A percentile compares a stretch with the other conserved stretches of the same genome.
These are phyloP conservation scores for Anthoscopus minutus DNA, from an alignment of 2,113 vertebrate species.

Conservation along the genomic window DNA sequence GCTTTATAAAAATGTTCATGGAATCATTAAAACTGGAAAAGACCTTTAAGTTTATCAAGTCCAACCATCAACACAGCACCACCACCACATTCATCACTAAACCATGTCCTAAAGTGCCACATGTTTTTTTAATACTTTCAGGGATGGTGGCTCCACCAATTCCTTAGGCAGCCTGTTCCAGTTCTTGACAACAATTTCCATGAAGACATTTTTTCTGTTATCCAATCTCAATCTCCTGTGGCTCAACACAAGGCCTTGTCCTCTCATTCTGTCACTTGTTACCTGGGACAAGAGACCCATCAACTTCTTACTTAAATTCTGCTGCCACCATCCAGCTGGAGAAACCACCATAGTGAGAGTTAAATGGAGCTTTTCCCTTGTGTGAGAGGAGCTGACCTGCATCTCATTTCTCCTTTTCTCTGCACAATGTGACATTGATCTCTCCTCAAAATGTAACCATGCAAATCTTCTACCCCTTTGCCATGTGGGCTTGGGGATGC, in stretches of 20 bases:
- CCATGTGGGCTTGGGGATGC: neutral
- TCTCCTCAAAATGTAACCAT: accelerated
- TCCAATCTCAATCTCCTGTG: too few relatives aligned
- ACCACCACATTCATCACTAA: neutral
- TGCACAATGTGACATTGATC: neutral
- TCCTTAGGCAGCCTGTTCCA: neutral
- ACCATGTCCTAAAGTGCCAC: neutral
- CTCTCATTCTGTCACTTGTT: accelerated
- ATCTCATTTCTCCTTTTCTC: neutral
- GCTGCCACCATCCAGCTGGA: neutral
- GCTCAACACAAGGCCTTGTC: neutral
- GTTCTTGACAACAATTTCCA: neutral
- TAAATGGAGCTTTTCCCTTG: neutral
- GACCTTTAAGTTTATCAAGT: neutral
- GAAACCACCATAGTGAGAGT: neutral
- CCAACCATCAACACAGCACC: too few relatives aligned
- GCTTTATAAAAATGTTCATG: accelerated
- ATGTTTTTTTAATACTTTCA: neutral
- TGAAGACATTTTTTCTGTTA: neutral
- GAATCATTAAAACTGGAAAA: neutral
- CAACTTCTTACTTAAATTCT: neutral
- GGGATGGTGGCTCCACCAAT: neutral
- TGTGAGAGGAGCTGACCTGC: neutral
- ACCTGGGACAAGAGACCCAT: neutral
- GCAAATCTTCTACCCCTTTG: neutral